These are phyloP conservation scores for Lithophane ornitopus DNA, from an alignment of 2,888 invertebrate species.

Conservation along the genomic window DNA sequence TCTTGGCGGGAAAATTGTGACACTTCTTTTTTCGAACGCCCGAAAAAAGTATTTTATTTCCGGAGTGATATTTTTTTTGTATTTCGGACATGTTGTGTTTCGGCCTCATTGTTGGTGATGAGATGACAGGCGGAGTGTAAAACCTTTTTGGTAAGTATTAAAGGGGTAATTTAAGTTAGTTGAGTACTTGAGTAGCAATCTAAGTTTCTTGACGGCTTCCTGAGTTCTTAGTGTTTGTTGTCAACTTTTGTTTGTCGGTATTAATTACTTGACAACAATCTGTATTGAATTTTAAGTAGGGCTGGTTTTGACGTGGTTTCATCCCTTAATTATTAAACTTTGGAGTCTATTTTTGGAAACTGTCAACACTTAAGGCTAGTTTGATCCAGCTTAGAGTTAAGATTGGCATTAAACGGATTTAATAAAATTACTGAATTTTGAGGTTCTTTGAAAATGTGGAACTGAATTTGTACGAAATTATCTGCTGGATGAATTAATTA, in stretches of 20 bases:
- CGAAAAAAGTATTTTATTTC: constrained; percentile 49
- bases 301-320: background rate
- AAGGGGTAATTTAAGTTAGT: constrained; percentile 63
- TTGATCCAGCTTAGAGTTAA: background rate
- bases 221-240: constrained; percentile 57
- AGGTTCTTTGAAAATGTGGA: background rate
- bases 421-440: background rate
- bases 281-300: constrained; percentile 38
- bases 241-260: constrained; percentile 59
- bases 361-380: background rate
- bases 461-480: no score
- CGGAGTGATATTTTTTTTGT: constrained; percentile 50
- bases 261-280: constrained; percentile 59
- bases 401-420: background rate
- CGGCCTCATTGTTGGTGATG: constrained; percentile 34
- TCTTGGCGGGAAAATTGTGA: constrained; percentile 77
- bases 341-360: background rate
- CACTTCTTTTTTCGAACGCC: constrained; percentile 73
- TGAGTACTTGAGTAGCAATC: constrained; percentile 59
- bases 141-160: constrained; percentile 61
- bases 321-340: background rate
- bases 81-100: constrained; percentile 45
- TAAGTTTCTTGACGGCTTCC: constrained; percentile 60
- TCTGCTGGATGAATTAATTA: background rate
- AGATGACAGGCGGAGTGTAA: constrained; percentile 28